Conservation (phyloP, 2,113 vertebrate genomes). For the Numenius arquata region DNA sequence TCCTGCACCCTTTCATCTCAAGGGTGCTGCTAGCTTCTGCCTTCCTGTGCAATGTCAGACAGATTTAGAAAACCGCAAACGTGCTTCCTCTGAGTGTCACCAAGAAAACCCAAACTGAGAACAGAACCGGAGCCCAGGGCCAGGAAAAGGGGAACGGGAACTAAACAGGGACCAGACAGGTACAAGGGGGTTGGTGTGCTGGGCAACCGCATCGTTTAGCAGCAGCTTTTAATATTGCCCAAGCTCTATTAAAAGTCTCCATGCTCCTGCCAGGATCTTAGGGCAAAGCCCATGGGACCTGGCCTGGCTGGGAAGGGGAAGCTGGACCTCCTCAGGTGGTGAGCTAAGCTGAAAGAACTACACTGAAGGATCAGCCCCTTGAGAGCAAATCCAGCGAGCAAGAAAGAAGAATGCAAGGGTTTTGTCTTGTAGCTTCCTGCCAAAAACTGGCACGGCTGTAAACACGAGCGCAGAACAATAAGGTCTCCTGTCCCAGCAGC, state of each 20-base stretch:
- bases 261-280: neutral
- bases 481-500: constrained; percentile 19
- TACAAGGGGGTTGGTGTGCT: neutral
- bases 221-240: neutral
- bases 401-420: neutral
- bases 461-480: constrained; percentile 6
- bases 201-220: rapidly evolving
- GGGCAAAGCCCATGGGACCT: neutral
- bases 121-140: neutral
- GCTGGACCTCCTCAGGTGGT: neutral
- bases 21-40: neutral
- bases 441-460: constrained; percentile 1
- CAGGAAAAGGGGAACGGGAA: neutral
- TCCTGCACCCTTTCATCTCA: neutral
- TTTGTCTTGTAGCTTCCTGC: constrained; percentile 52
- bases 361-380: neutral
- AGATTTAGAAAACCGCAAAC: neutral
- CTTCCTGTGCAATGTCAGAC: neutral
- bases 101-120: neutral
- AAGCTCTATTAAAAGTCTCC: neutral
- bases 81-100: neutral
- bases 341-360: neutral
- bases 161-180: neutral
- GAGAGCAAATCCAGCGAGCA: neutral
- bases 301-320: neutral